phyloP scores from a whole-genome alignment of 2,113 vertebrate genomes.

The Ictalurus furcatus region DNA sequence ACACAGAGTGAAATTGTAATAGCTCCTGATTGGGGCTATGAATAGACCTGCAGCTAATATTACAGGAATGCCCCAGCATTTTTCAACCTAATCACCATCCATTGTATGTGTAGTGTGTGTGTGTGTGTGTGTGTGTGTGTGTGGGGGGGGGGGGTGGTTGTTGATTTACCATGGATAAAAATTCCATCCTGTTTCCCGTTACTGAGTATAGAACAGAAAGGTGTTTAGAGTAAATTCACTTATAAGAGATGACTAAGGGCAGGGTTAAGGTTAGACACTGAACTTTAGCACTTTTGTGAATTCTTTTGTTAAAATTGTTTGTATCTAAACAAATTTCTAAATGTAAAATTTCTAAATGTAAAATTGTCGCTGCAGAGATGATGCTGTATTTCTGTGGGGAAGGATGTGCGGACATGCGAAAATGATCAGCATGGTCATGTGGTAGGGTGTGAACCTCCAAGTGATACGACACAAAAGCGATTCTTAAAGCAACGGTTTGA shows the following conservation, averaged over 20 bases:
- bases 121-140: background rate
- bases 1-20: background rate
- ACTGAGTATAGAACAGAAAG: background rate
- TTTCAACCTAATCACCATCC: background rate
- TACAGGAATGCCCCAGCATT: background rate
- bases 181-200: background rate
- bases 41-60: constrained; percentile 1
- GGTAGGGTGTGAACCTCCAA: background rate
- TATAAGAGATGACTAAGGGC: background rate
- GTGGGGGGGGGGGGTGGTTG: background rate
- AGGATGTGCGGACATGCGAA: background rate
- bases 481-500: too few relatives aligned
- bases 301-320: background rate
- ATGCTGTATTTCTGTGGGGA: background rate
- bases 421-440: background rate
- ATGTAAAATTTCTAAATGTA: background rate
- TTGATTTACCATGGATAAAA: background rate
- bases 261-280: background rate
- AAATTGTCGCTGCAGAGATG: background rate
- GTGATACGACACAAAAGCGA: too few relatives aligned
- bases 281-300: background rate
- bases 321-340: background rate
- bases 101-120: background rate
- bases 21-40: constrained; percentile 8
- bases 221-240: background rate